Evolutionary conservation across 2,797 vertebrate species (phyloP).

Genomic region (Chiropotes sagulatus): DNA sequence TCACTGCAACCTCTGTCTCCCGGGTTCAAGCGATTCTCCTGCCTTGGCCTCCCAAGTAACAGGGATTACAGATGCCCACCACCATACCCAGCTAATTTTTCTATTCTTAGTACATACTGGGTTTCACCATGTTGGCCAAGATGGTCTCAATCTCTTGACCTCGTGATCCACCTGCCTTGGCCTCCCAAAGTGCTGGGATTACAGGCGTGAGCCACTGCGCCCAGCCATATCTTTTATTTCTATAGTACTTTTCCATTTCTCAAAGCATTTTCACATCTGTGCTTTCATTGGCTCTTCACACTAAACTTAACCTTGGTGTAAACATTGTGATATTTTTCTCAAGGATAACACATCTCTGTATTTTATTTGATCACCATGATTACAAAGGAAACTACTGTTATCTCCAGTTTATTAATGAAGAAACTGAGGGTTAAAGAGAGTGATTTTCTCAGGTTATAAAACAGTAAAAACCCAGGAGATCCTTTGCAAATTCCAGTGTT

Average conservation of each 20-base stretch:
- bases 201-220: no score
- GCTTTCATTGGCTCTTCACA: neutral
- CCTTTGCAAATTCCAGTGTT: neutral
- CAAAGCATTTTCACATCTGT: neutral
- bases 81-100: no score
- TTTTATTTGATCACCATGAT: neutral
- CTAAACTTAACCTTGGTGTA: neutral
- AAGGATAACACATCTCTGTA: neutral
- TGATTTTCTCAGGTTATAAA: neutral
- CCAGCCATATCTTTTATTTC: neutral
- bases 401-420: neutral
- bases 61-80: no score
- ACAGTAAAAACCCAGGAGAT: neutral
- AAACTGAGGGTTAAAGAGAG: neutral
- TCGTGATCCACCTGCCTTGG: no score
- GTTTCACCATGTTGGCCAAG: no score
- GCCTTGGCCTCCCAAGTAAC: no score
- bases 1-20: no score
- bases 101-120: no score
- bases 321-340: neutral
- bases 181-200: no score
- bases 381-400: neutral
- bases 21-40: no score
- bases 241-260: neutral
- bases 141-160: no score